These are phyloP conservation scores for Paralvinella palmiformis DNA, from an alignment of 1,140 invertebrate genomes.

Conservation along the genomic window DNA sequence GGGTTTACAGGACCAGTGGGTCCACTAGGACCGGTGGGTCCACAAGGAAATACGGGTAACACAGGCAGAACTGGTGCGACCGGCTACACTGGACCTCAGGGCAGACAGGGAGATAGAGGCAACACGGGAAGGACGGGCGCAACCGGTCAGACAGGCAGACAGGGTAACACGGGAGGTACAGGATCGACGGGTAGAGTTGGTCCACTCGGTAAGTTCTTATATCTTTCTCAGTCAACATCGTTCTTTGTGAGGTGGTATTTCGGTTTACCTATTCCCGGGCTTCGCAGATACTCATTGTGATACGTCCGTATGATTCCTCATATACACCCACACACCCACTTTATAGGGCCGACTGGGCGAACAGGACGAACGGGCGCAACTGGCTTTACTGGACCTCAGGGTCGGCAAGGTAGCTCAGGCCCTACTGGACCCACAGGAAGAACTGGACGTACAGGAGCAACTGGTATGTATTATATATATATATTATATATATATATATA, in stretches of 20 bases:
- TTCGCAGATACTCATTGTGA: not conserved
- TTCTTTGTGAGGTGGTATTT: not conserved
- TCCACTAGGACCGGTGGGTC: not conserved
- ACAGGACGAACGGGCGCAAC: conserved; percentile 9
- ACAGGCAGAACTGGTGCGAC: conserved; percentile 13
- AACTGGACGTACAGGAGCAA: conserved; percentile 1
- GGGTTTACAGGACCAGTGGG: conserved; percentile 1
- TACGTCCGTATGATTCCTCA: not conserved
- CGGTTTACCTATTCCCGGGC: not conserved
- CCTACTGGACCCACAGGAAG: conserved; percentile 1
- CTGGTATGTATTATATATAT: not conserved
- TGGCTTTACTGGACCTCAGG: not conserved
- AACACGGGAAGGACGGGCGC: not conserved
- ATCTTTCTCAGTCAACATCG: not conserved
- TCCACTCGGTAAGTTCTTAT: not conserved
- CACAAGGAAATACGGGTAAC: not conserved
- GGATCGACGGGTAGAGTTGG: not conserved
- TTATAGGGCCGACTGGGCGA: not conserved
- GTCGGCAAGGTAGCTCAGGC: not conserved
- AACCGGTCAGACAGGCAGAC: conserved; percentile 1
- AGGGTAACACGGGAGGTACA: not conserved
- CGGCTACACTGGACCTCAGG: conserved; percentile 3
- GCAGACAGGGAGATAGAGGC: not conserved
- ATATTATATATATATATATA: too few relatives aligned
- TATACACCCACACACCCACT: too few relatives aligned